These are phyloP conservation scores for Tauraco erythrolophus DNA, from an alignment of 2,113 vertebrate species.

Conservation along the genomic window DNA sequence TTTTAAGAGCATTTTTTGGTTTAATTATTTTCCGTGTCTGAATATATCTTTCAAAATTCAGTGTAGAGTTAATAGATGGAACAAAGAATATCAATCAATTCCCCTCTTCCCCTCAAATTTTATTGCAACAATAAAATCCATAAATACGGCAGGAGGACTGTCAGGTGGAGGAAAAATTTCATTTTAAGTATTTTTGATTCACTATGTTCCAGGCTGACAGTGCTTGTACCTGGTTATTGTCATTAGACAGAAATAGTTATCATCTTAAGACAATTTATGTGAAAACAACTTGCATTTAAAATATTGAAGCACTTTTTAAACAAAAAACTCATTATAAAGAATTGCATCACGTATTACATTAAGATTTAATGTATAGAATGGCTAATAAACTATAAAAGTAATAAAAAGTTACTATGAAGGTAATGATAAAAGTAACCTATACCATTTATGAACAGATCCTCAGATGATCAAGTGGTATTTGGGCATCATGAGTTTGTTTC, in stretches of 20 bases:
- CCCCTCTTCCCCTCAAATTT: not conserved
- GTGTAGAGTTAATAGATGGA: not conserved
- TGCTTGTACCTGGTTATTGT: not conserved
- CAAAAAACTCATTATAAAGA: not conserved
- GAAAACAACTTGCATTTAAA: not conserved
- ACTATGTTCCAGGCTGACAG: not conserved
- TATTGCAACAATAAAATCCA: slow-evolving; percentile 16
- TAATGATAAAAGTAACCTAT: not conserved
- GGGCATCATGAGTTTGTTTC: not conserved
- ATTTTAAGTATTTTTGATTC: slow-evolving; percentile 19
- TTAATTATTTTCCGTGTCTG: not conserved
- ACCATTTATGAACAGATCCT: not conserved
- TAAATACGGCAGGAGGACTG: not conserved
- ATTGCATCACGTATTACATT: not conserved
- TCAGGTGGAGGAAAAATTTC: not conserved
- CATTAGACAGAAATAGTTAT: not conserved
- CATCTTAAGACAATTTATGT: not conserved
- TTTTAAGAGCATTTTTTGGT: not conserved
- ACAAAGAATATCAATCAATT: not conserved
- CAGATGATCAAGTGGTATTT: not conserved
- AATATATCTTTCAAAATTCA: not conserved
- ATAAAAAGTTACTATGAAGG: not conserved
- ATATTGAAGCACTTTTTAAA: not conserved
- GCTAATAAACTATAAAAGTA: not conserved
- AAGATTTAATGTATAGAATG: not conserved